Conservation (phyloP, 1,140 invertebrate genomes). For the Drosophila carrolli region DNA sequence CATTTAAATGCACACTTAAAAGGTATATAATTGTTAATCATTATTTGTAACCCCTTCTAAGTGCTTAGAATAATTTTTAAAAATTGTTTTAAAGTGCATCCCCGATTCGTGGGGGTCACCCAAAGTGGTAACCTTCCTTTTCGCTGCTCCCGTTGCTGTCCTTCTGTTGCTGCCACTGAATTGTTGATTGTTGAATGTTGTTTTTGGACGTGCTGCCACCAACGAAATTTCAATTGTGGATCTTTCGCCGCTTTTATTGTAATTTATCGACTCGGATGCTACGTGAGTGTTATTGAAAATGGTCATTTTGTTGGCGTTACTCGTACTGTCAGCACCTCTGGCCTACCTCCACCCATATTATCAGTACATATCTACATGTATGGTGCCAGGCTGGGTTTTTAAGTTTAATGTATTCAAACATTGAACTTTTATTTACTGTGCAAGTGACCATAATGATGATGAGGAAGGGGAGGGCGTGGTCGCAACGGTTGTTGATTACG, state of each 20-base stretch:
- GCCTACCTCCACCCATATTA: constrained; percentile 34
- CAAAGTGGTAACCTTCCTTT: constrained; percentile 35
- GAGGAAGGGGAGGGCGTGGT: constrained; percentile 35
- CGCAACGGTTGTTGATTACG: constrained; percentile 58
- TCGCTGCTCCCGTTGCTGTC: constrained; percentile 58
- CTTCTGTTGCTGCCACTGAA: constrained; percentile 19
- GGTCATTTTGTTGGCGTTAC: constrained; percentile 65
- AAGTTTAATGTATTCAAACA: constrained; percentile 78
- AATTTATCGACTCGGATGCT: constrained; percentile 81
- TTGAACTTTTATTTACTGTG: constrained; percentile 77
- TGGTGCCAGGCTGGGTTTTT: constrained; percentile 21
- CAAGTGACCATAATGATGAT: constrained; percentile 54
- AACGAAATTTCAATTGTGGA: constrained; percentile 45
- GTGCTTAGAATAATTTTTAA: not conserved
- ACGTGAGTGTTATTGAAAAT: constrained; percentile 82
- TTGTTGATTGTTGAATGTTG: constrained; percentile 39
- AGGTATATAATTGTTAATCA: not conserved
- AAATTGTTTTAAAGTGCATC: constrained; percentile 20
- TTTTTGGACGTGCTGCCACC: constrained; percentile 55
- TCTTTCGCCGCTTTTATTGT: constrained; percentile 49
- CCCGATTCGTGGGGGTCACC: constrained; percentile 1
- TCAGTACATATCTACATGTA: not conserved
- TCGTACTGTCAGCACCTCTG: constrained; percentile 53
- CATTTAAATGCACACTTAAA: no score
- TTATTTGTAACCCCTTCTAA: not conserved